phyloP scores from a whole-genome alignment of 2,888 invertebrate genomes.

The Macaria notata region DNA sequence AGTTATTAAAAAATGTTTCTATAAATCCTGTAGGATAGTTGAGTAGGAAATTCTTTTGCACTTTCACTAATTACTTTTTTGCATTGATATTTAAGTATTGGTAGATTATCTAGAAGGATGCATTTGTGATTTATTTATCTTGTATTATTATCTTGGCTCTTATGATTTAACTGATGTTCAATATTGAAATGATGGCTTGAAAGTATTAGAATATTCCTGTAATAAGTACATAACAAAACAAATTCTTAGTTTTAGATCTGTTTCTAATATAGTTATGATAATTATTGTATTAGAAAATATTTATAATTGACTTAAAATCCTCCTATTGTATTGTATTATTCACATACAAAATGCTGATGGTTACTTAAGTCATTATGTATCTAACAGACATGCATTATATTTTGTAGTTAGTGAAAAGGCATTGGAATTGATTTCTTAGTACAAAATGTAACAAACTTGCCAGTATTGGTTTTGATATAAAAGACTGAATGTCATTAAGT shows the following conservation, averaged over 20 bases:
- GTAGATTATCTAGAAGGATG: no score
- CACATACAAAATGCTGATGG: constrained; percentile 1
- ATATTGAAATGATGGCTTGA: no score
- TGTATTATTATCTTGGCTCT: not conserved
- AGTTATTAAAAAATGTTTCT: constrained; percentile 49
- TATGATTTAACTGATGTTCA: not conserved
- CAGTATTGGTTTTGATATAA: constrained; percentile 81
- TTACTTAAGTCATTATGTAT: no score
- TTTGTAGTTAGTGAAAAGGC: constrained; percentile 66
- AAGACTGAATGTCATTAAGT: constrained; percentile 80
- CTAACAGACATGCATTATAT: constrained; percentile 1
- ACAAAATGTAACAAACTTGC: constrained; percentile 81
- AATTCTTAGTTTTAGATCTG: no score
- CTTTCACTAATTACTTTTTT: constrained; percentile 65
- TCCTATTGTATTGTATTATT: not conserved
- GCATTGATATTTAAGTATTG: not conserved
- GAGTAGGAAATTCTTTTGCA: constrained; percentile 47
- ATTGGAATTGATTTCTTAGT: constrained; percentile 73
- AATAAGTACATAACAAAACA: no score
- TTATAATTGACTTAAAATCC: no score
- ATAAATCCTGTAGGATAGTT: constrained; percentile 35
- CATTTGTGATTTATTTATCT: no score
- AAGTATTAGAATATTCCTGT: no score
- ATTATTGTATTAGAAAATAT: no score
- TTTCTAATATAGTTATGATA: no score